Base-by-base conservation (phyloP, 2,113 vertebrate species). In the Choloepus hoffmanni region DNA sequence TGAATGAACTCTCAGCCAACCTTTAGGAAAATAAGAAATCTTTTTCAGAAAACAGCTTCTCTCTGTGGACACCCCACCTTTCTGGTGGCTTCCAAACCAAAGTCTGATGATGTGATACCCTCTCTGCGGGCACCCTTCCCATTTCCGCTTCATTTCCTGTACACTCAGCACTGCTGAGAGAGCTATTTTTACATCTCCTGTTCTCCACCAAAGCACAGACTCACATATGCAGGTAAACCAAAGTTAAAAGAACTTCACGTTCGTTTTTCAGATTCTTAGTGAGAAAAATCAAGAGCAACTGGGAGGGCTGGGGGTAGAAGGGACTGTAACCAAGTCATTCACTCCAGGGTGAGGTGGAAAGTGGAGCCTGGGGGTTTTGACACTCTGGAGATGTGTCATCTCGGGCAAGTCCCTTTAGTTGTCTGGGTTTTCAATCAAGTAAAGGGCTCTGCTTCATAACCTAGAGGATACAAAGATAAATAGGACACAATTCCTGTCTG, bases 141-240 rank as follows among this genome's bases (percentile, higher is more conserved):
- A 65, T 78, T 95, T 95, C 92, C 43, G 33, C 81, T 73, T 92
- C 81, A 28, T 79, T 93, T 94, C 93, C 90, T 93, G 79, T 72
- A n/a, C 30, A 48, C 85, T 95, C 77, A 63, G 86, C 36, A 1
- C 65, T 89, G 50, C 81, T 60, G 60, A 96, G 53, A 94, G 60
- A 88, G 50, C 88, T 87, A 68, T 89, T 95, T 70, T 94, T 89
- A 92, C 60, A 50, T 83, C 40, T 87, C 96, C 95, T 96, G 60
- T 89, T 96, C 81, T 96, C 94, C 73, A 60, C 60, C 68, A 91
- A 73, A 95, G 92, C 70, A 93, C 83, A 62, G 91, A 79, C 30
- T 79, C 68, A 50, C 40, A 43, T 85, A 89, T 90, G 72, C 85
- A 82, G 77, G 92, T 77, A 40, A 90, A 60, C 72, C 70, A 14